Base-by-base conservation (phyloP, 2,888 invertebrate species). In the Vanessa cardui region DNA sequence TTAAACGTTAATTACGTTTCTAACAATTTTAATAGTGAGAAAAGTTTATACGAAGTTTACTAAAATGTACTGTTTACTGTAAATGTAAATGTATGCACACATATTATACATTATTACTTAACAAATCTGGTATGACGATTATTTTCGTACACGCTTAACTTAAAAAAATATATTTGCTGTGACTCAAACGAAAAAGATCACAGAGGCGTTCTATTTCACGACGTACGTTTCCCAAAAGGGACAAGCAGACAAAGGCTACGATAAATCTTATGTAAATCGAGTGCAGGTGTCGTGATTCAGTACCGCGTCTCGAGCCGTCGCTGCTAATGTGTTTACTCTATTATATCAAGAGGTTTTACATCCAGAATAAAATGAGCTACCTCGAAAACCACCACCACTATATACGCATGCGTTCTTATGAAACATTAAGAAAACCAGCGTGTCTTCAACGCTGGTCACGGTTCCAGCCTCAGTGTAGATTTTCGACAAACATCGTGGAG, bases 251-350 rank as follows among this genome's bases (percentile, higher is more conserved):
- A 76, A 76, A 74, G 69, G 74, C 69, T 47, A 66, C 75, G 72
- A 77, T 82, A 84, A 82, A 84, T 85, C 80, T 78, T 77, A 77
- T 74, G 78, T 77, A 82, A 83, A 80, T 79, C 78, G 79, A 79
- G 80, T 82, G 83, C 87, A 89, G 87, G 88, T 88, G 88, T 82
- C 78, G 81, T 82, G 82, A 84, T 83, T 84, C 85, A 71, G 81
- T 80, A 76, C 87, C 83, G 77, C 84, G 81, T 79, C 80, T 78
- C 80, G 73, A 73, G 75, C 74, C 79, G 80, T 82, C 78, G 80
- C 80, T 73, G 83, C 86, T 89, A 88, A 89, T 89, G 87, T 89
- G 87, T 87, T 90, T 87, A 89, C 87, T 82, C 85, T 85, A 85
- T 88, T 87, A 87, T 86, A 83, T 77, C 80, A 80, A 80, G 78